These are phyloP conservation scores for Mormyrops boulengeri DNA, from an alignment of 2,797 vertebrate species.

Conservation along the genomic window DNA sequence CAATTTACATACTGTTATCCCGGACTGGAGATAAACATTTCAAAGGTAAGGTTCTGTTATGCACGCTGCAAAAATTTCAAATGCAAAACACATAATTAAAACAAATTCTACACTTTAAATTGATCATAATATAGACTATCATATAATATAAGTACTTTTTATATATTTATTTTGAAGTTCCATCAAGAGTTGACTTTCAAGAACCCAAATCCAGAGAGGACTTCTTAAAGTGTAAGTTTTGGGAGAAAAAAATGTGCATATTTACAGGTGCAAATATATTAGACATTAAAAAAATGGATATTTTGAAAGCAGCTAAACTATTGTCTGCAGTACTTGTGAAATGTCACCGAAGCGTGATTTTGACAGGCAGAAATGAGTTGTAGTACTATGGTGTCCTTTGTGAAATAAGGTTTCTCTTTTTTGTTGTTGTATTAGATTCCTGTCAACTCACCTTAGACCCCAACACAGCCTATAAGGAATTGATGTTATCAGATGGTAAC, in stretches of 20 bases:
- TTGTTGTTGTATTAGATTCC: constrained; percentile 43
- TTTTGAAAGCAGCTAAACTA: neutral
- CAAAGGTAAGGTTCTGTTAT: constrained; percentile 47
- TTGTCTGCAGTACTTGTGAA: neutral
- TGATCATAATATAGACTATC: neutral
- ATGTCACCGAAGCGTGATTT: neutral
- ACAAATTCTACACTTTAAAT: neutral
- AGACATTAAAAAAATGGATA: neutral
- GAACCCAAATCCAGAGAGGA: constrained; percentile 62
- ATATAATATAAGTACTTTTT: neutral
- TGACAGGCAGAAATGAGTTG: neutral
- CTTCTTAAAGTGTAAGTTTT: constrained; percentile 64
- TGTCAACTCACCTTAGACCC: constrained; percentile 61
- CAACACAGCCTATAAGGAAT: constrained; percentile 67
- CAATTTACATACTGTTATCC: constrained; percentile 61
- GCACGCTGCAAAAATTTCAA: neutral
- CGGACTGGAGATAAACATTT: constrained; percentile 58
- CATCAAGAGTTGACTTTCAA: constrained; percentile 50
- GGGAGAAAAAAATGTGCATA: neutral
- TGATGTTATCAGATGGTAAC: constrained; percentile 59
- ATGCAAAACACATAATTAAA: neutral
- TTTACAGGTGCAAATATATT: neutral
- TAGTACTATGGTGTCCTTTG: neutral
- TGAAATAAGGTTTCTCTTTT: neutral
- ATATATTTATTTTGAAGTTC: constrained; percentile 39